phyloP scores from a whole-genome alignment of 2,113 vertebrate genomes.

The Mungos mungo region DNA sequence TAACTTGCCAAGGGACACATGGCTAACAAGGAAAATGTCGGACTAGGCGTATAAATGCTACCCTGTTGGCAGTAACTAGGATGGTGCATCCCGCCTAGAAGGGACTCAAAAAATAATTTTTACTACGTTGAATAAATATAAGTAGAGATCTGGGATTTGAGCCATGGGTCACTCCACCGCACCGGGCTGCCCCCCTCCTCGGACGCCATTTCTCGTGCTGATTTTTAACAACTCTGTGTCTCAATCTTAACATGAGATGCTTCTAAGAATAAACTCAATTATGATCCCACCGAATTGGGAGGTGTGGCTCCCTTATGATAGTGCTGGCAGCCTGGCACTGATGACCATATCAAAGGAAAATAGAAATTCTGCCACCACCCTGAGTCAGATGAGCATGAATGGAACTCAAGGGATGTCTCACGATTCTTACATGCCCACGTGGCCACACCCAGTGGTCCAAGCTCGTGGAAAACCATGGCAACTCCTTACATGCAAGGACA shows the following conservation, averaged over 20 bases:
- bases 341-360: not conserved
- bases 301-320: not conserved
- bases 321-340: not conserved
- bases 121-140: not conserved
- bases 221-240: not conserved
- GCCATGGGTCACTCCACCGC: not conserved
- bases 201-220: not conserved
- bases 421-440: rapidly evolving
- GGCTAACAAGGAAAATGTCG: not conserved
- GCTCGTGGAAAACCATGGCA: not conserved
- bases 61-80: not conserved
- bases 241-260: not conserved
- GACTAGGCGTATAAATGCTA: not conserved
- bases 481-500: not conserved
- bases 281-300: not conserved
- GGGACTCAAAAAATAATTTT: not conserved
- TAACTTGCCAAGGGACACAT: not conserved
- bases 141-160: not conserved
- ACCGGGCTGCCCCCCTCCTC: rapidly evolving
- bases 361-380: not conserved
- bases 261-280: not conserved
- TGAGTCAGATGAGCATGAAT: too few species aligned
- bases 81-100: not conserved
- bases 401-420: not conserved
- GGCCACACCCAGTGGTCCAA: not conserved